These are phyloP conservation scores for Microchirus variegatus DNA, from an alignment of 2,797 vertebrate species.

Conservation along the genomic window DNA sequence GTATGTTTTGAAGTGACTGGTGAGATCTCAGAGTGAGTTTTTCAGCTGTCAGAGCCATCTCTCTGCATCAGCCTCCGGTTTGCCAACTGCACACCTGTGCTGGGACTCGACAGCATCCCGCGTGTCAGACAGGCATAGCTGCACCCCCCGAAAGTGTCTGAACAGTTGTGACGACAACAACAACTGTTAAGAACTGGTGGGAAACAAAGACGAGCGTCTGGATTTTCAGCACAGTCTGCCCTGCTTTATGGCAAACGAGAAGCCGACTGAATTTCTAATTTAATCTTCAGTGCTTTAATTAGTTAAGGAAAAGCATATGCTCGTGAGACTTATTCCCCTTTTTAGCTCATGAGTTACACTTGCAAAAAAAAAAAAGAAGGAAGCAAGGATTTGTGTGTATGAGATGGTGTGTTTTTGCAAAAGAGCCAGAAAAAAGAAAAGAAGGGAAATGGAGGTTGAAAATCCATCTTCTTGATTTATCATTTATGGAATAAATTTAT, in stretches of 20 bases:
- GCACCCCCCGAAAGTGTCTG: slow-evolving; percentile 25
- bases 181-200: slow-evolving; percentile 37
- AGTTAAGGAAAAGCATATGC: slow-evolving; percentile 48
- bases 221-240: slow-evolving; percentile 36
- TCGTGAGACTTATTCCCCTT: slow-evolving; percentile 15
- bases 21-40: slow-evolving; percentile 36
- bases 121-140: slow-evolving; percentile 49
- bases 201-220: slow-evolving; percentile 34
- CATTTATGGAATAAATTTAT: too few relatives aligned
- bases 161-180: slow-evolving; percentile 43
- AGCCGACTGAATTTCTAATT: slow-evolving; percentile 34
- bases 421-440: not conserved
- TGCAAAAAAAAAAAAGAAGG: slow-evolving; percentile 6
- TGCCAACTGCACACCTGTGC: slow-evolving; percentile 58
- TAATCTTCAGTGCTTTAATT: slow-evolving; percentile 51
- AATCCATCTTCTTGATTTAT: too few relatives aligned
- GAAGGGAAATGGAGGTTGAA: not conserved
- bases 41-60: slow-evolving; percentile 48
- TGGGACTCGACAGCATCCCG: slow-evolving; percentile 15
- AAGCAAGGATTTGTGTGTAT: not conserved
- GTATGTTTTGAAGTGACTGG: slow-evolving; percentile 37
- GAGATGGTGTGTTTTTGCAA: slow-evolving; percentile 9
- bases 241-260: slow-evolving; percentile 48
- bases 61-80: slow-evolving; percentile 25
- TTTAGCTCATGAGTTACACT: slow-evolving; percentile 23